These are phyloP conservation scores for Drosophila mojavensis DNA, from an alignment of 1,140 invertebrate species.

Conservation along the genomic window DNA sequence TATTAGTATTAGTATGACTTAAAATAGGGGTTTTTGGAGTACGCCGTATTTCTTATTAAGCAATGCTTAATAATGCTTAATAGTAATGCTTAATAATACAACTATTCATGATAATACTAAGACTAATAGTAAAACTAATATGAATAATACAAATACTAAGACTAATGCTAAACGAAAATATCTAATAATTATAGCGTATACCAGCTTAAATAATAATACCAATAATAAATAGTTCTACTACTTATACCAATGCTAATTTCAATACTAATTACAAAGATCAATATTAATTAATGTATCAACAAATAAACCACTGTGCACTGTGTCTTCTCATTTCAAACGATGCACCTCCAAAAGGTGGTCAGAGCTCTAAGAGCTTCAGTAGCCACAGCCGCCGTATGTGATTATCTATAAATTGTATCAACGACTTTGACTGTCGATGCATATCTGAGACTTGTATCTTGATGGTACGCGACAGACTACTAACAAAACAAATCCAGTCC, in stretches of 20 bases:
- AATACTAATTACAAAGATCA: too few relatives aligned
- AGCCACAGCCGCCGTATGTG: conserved; percentile 37
- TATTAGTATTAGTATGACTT: neutral
- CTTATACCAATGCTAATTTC: too few relatives aligned
- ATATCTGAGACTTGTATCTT: conserved; percentile 67
- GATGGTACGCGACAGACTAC: conserved; percentile 49
- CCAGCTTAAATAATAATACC: too few relatives aligned
- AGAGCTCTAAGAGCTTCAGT: conserved; percentile 30
- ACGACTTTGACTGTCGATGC: conserved; percentile 37
- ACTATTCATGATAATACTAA: neutral
- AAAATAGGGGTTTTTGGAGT: too few relatives aligned
- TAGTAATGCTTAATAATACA: too few relatives aligned
- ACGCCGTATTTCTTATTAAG: too few relatives aligned
- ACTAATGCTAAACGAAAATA: too few relatives aligned
- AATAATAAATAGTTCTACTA: neutral
- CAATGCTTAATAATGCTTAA: too few relatives aligned
- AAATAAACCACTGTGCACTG: conserved; percentile 32
- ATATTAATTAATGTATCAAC: too few relatives aligned
- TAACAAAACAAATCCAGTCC: conserved; percentile 5
- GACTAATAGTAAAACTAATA: neutral
- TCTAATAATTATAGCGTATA: too few relatives aligned
- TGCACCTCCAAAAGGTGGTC: conserved; percentile 11
- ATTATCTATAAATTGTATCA: conserved; percentile 79
- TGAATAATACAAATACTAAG: too few relatives aligned
- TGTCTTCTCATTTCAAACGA: neutral